Evolutionary conservation across 2,113 vertebrate genomes (phyloP).

Genomic region (Atlantisia rogersi): DNA sequence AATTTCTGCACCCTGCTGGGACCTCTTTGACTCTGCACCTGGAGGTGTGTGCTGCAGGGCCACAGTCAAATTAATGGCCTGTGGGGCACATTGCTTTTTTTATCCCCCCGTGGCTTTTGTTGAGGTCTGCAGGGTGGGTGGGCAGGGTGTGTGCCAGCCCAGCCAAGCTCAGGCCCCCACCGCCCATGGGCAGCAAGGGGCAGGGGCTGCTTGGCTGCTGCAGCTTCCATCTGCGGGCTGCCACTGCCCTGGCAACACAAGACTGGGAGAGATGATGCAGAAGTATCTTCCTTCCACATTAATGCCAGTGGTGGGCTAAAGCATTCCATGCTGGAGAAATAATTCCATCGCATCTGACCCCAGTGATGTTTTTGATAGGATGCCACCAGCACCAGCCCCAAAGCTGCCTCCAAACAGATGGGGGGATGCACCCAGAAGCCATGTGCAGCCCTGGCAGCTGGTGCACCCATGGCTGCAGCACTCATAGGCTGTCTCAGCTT

Average conservation of each 20-base stretch:
- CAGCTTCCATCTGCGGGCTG: neutral
- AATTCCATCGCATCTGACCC: rapidly evolving
- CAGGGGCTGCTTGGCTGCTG: neutral
- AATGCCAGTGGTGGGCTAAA: no score
- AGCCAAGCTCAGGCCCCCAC: neutral
- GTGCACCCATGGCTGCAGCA: neutral
- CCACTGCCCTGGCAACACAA: neutral
- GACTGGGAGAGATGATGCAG: neutral
- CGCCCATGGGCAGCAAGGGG: neutral
- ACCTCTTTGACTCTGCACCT: neutral
- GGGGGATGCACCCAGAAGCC: rapidly evolving
- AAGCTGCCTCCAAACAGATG: rapidly evolving
- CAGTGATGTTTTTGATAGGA: neutral
- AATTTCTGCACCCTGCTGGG: neutral
- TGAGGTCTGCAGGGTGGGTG: neutral
- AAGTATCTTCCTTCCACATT: neutral
- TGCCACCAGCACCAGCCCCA: neutral
- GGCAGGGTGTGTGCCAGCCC: neutral
- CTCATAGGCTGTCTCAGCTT: neutral
- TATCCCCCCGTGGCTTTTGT: neutral
- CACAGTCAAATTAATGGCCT: neutral
- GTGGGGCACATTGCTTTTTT: neutral
- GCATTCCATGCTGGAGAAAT: rapidly evolving
- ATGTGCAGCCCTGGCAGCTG: rapidly evolving
- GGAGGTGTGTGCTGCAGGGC: neutral